Percentiles rank a stretch among this genome's conserved stretches.
Conservation (phyloP, 2,113 vertebrate genomes). For the Laterallus jamaicensis region DNA sequence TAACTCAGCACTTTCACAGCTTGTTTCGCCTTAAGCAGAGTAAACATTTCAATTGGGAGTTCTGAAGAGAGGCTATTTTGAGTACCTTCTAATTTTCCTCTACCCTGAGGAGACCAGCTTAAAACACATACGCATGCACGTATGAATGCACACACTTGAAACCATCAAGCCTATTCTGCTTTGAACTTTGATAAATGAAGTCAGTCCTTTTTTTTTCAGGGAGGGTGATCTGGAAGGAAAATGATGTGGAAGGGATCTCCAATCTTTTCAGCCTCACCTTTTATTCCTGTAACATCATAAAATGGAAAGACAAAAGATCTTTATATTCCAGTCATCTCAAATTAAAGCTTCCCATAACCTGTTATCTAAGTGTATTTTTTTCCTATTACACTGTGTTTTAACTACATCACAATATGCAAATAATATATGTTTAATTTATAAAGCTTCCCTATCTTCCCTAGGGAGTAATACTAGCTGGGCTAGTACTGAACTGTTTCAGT, state of each 20-base stretch:
- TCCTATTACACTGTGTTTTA: fast-evolving
- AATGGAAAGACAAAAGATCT: background rate
- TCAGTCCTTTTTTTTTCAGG: background rate
- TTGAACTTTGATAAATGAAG: background rate
- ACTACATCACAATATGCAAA: background rate
- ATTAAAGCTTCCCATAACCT: background rate
- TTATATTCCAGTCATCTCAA: background rate
- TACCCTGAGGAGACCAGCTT: background rate
- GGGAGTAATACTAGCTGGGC: background rate
- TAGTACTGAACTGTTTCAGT: background rate
- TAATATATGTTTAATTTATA: no score
- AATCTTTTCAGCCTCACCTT: background rate
- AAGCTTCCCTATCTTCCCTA: fast-evolving
- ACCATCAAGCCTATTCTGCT: background rate
- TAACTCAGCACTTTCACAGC: background rate
- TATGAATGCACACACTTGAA: background rate
- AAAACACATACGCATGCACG: fast-evolving
- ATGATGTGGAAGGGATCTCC: background rate
- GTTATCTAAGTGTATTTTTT: background rate
- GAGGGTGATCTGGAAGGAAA: background rate
- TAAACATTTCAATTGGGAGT: background rate
- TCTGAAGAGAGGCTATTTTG: background rate
- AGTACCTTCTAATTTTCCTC: background rate
- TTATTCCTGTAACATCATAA: background rate
- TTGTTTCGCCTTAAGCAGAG: background rate